Conservation (phyloP, 2,888 invertebrate species). For the Andrena bicolor region DNA sequence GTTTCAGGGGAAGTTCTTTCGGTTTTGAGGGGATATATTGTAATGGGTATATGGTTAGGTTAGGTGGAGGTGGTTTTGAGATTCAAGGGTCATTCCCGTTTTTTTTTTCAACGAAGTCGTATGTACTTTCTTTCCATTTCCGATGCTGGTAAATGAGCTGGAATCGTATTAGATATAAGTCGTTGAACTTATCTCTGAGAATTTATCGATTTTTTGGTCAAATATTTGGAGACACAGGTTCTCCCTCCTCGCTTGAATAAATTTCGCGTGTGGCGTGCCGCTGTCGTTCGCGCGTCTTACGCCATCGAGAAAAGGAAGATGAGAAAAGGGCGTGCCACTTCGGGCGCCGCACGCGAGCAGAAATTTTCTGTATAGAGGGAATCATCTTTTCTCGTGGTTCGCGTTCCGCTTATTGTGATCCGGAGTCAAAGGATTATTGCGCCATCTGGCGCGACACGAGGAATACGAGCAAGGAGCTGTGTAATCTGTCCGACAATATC, state of each 20-base stretch:
- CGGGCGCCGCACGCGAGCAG: constrained; percentile 33
- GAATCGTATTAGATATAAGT: too few species aligned
- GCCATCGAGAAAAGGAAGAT: neutral
- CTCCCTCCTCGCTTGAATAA: neutral
- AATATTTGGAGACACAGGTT: too few species aligned
- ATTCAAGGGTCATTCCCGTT: too few species aligned
- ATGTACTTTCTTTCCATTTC: too few species aligned
- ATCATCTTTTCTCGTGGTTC: neutral
- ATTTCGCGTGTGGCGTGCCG: neutral
- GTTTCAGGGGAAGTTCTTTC: too few species aligned
- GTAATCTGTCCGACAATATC: constrained; percentile 52
- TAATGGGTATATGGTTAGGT: too few species aligned
- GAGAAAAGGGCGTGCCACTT: neutral
- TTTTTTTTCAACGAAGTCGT: too few species aligned
- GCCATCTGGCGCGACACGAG: constrained; percentile 42
- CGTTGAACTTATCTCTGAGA: too few species aligned
- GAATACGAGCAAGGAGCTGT: constrained; percentile 20
- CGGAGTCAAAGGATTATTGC: constrained; percentile 51
- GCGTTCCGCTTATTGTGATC: constrained; percentile 39
- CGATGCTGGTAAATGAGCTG: too few species aligned
- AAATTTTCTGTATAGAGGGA: constrained; percentile 18
- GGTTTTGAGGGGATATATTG: too few species aligned
- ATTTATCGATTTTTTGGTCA: too few species aligned
- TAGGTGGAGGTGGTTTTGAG: too few species aligned
- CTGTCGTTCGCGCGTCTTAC: neutral